Base-by-base conservation (phyloP, 1,140 invertebrate species). In the Diorhabda carinulata region DNA sequence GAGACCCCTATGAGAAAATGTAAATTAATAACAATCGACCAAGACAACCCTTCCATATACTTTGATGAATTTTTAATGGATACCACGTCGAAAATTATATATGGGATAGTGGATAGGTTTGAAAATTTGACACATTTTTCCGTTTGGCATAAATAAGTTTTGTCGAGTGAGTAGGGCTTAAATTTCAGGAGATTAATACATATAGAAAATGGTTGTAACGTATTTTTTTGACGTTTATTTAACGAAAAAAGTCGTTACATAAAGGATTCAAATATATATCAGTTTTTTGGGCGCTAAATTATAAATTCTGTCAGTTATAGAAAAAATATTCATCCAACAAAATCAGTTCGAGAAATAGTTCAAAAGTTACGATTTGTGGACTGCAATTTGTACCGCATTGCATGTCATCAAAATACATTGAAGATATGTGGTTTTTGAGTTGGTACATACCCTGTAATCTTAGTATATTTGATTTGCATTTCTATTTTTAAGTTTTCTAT, bases 181-280 rank as follows among this genome's bases (percentile, higher is more conserved):
- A 52, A 52, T 52, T 52, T 52, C n/a, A n/a, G n/a, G 47, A 52
- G 47, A 52, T 52, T 52, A 52, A 52, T 52, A 52, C 47, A 52
- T 52, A 8, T n/a, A 52, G 2, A n/a, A n/a, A 8, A 52, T 52
- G n/a, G 6, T 52, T 52, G 47, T 52, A 52, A 52, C 47, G 47
- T 52, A 52, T 52, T 52, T 52, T 25, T 52, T 52, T 52, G 47
- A 52, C 47, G 47, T 6, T 6, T n/a, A 6, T 52, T 52, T 52
- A 52, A 52, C 6, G 6, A 52, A n/a, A 52, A 52, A 52, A 52
- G n/a, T 52, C 47, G 47, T 52, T 52, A 52, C 6, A 25, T 25
- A 52, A 52, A 52, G 47, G 3, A n/a, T 52, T 52, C 6, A 52
- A 52, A 52, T 9, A 2, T 52, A 52, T 8, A 52, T 8, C 47